Conservation (phyloP, 37 sponge, comb jelly and placozoan species). For the Axinella damicornis region DNA sequence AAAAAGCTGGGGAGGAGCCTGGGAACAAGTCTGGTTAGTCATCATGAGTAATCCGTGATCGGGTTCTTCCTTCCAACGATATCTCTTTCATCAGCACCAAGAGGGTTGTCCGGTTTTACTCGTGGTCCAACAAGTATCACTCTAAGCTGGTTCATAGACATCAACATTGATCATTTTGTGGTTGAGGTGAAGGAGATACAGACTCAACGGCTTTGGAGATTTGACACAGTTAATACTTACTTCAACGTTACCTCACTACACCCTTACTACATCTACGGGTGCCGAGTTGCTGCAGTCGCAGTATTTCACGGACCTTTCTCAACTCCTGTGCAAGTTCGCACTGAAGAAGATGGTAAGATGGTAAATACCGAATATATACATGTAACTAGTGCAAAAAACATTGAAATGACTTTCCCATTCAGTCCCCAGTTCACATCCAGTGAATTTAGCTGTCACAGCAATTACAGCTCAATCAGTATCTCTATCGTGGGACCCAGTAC, state of each 20-base stretch:
- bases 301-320: not conserved
- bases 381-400: too few species aligned
- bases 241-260: not conserved
- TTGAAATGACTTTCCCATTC: too few species aligned
- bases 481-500: slow-evolving; percentile 51
- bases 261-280: slow-evolving; percentile 1
- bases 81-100: not conserved
- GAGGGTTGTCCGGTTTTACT: too few species aligned
- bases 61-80: not conserved
- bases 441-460: not conserved
- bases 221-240: not conserved
- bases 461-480: slow-evolving; percentile 6
- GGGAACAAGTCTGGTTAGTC: not conserved
- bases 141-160: too few species aligned
- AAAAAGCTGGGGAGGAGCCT: too few species aligned
- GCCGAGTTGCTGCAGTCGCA: not conserved
- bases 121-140: too few species aligned
- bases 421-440: not conserved
- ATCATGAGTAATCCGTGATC: too few species aligned
- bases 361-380: not conserved
- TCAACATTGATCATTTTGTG: too few species aligned
- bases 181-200: too few species aligned
- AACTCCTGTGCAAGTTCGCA: not conserved
- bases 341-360: slow-evolving; percentile 15
- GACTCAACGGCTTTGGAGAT: too few species aligned